Percentiles rank a stretch among this genome's conserved stretches.
phyloP scores from a whole-genome alignment of 1,140 invertebrate species.

The Drosophila punjabiensis region DNA sequence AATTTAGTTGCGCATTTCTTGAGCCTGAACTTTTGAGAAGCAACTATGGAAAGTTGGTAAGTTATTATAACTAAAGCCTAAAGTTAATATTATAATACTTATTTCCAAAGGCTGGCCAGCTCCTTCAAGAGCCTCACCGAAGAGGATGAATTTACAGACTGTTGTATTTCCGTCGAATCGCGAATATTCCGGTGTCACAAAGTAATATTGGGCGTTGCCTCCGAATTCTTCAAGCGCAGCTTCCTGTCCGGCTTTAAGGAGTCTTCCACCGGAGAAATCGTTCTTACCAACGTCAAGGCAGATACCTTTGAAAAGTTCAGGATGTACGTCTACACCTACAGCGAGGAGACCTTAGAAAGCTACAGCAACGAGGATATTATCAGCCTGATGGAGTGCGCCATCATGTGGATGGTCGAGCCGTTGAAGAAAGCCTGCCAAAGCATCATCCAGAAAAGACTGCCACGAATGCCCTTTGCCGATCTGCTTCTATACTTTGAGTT shows the following conservation, averaged over 20 bases:
- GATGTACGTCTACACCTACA: conserved; percentile 16
- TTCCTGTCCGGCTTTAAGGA: conserved; percentile 23
- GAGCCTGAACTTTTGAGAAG: background rate
- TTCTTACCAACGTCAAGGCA: background rate
- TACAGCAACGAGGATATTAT: conserved; percentile 4
- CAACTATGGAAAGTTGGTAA: conserved; percentile 14
- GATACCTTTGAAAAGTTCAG: conserved; percentile 26
- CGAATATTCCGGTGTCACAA: conserved; percentile 38
- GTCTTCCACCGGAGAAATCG: background rate
- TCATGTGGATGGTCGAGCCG: conserved; percentile 9
- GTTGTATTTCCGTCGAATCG: conserved; percentile 13
- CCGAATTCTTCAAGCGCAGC: conserved; percentile 23
- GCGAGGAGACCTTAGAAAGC: background rate
- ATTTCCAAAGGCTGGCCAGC: conserved; percentile 7
- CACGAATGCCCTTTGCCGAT: background rate
- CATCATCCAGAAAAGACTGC: background rate
- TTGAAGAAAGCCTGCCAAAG: background rate
- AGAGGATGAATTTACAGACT: conserved; percentile 29
- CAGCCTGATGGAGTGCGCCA: conserved; percentile 4
- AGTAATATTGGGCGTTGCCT: conserved; percentile 19
- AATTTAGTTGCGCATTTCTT: background rate
- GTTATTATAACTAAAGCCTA: too few relatives aligned
- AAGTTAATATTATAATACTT: background rate
- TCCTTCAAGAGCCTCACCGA: background rate
- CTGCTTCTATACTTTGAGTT: conserved; percentile 17